Conservation (phyloP, 2,797 vertebrate species). For the Alfaro cultratus region DNA sequence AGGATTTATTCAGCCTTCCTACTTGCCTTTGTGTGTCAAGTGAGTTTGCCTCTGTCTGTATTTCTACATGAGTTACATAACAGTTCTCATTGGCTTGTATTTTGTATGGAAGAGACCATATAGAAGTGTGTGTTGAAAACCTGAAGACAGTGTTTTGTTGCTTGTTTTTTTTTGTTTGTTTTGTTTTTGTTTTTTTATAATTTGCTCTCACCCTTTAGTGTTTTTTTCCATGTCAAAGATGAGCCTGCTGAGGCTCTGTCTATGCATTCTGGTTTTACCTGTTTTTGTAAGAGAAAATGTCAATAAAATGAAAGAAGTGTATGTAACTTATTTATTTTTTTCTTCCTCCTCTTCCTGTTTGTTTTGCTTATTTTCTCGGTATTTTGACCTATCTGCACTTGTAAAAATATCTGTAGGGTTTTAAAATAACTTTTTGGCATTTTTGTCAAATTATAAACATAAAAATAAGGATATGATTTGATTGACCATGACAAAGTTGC, state of each 20-base stretch:
- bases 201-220: conserved; percentile 54
- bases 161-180: conserved; percentile 7
- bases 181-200: conserved; percentile 54
- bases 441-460: neutral
- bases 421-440: neutral
- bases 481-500: neutral
- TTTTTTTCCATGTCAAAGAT: conserved; percentile 33
- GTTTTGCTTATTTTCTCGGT: neutral
- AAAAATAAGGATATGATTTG: neutral
- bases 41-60: conserved; percentile 13
- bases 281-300: conserved; percentile 72
- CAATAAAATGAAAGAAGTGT: conserved; percentile 71
- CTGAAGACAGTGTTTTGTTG: conserved; percentile 69
- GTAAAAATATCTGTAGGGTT: neutral
- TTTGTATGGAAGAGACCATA: conserved; percentile 30
- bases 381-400: neutral
- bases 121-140: conserved; percentile 37
- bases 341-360: neutral
- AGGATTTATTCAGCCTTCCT: conserved; percentile 17
- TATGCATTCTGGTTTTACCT: conserved; percentile 71
- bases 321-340: conserved; percentile 21
- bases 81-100: conserved; percentile 31
- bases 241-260: conserved; percentile 53
- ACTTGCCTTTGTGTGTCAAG: conserved; percentile 33
- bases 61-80: conserved; percentile 7